These are phyloP conservation scores for Bergia puertoricense DNA, from an alignment of 92 coral and sea anemone species.

Conservation along the genomic window DNA sequence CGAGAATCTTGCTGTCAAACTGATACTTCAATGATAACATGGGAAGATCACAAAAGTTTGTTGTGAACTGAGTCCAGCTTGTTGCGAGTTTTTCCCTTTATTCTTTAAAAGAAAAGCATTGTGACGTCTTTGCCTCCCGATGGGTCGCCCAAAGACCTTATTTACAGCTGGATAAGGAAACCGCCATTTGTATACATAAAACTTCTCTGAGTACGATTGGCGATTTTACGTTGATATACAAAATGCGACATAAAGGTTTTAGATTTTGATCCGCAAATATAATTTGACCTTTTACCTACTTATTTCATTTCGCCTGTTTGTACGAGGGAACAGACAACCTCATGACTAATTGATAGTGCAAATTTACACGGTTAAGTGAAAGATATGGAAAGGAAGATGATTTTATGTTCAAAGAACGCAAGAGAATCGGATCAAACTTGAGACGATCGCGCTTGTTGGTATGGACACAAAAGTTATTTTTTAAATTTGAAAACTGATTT, in stretches of 20 bases:
- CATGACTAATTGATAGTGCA: slow-evolving; percentile 24
- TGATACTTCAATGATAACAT: not conserved
- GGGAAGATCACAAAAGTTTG: not conserved
- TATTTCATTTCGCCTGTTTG: not conserved
- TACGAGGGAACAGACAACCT: not conserved
- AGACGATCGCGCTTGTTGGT: not conserved
- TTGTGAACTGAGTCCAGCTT: not conserved
- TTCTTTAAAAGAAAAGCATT: not conserved
- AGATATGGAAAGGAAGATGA: slow-evolving; percentile 4
- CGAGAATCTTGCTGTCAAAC: not conserved
- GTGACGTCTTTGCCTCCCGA: slow-evolving; percentile 8
- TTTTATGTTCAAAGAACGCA: not conserved
- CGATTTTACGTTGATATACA: not conserved
- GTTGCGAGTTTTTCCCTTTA: not conserved
- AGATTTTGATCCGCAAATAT: slow-evolving; percentile 7
- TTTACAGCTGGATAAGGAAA: not conserved
- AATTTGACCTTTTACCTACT: slow-evolving; percentile 7
- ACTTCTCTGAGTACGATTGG: slow-evolving; percentile 10
- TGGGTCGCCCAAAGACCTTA: not conserved
- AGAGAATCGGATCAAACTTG: slow-evolving; percentile 3
- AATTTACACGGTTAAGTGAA: slow-evolving; percentile 14
- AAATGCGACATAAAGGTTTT: slow-evolving; percentile 23
- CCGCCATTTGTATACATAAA: slow-evolving; percentile 32
- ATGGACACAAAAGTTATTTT: not conserved
- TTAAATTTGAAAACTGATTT: slow-evolving; percentile 19